Conservation (phyloP, 2,888 invertebrate species). For the Erebia ligea region DNA sequence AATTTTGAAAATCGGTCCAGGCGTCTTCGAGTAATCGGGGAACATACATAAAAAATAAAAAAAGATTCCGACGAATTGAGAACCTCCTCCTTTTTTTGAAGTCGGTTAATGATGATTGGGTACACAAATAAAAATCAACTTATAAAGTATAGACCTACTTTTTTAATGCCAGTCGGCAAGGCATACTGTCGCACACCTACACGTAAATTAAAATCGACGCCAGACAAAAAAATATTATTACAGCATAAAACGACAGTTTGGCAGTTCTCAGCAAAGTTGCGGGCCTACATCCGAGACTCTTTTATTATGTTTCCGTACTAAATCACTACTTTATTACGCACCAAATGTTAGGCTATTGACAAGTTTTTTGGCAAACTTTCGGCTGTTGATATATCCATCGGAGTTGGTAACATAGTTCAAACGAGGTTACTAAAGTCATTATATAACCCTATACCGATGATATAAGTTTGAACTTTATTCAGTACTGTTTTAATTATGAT, state of each 20-base stretch:
- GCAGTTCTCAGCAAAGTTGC: conserved; percentile 59
- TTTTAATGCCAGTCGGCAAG: background rate
- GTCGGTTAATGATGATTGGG: too few species aligned
- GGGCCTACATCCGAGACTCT: conserved; percentile 57
- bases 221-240: conserved; percentile 31
- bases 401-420: conserved; percentile 14
- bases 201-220: conserved; percentile 13
- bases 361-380: conserved; percentile 33
- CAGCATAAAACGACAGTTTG: conserved; percentile 50
- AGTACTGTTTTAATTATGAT: background rate
- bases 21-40: too few species aligned
- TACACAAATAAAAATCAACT: background rate
- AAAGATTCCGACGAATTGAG: too few species aligned
- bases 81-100: too few species aligned
- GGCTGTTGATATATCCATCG: conserved; percentile 11
- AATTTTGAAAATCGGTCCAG: too few species aligned
- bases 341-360: conserved; percentile 29
- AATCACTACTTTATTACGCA: conserved; percentile 56
- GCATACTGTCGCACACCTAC: background rate
- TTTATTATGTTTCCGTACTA: conserved; percentile 62
- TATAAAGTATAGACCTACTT: background rate
- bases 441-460: background rate
- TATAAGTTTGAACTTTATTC: conserved; percentile 3
- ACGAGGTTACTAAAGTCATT: background rate
- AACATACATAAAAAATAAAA: too few species aligned